Conservation (phyloP, 2,797 vertebrate genomes). For the Halcyon badia region DNA sequence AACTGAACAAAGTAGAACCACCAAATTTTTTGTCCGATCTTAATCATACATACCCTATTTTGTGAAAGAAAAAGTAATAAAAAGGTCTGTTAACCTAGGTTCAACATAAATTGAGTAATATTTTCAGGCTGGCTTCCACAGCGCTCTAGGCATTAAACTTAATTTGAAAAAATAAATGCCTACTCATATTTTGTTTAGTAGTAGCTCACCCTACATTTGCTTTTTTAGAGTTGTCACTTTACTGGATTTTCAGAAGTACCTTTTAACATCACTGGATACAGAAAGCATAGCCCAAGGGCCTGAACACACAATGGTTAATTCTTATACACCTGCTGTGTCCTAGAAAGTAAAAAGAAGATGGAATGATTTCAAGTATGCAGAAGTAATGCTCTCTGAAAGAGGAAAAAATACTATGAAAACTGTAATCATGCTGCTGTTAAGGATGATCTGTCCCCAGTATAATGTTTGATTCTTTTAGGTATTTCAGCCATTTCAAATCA, state of each 20-base stretch:
- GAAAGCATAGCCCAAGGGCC: slow-evolving; percentile 12
- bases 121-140: background rate
- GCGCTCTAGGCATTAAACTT: background rate
- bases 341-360: slow-evolving; percentile 5
- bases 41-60: background rate
- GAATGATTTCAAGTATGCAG: slow-evolving; percentile 23
- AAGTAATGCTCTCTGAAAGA: slow-evolving; percentile 16
- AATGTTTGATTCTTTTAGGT: background rate
- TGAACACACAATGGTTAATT: background rate
- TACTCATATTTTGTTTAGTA: slow-evolving; percentile 35
- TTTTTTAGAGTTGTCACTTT: slow-evolving; percentile 28
- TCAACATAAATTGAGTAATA: background rate
- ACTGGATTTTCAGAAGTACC: slow-evolving; percentile 19
- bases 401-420: background rate
- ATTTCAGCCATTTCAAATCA: slow-evolving; percentile 18
- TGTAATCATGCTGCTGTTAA: background rate
- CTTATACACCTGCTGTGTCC: background rate
- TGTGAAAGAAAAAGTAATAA: background rate
- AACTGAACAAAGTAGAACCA: background rate
- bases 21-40: background rate
- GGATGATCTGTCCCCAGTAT: background rate
- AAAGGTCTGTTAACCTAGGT: background rate
- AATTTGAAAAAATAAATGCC: slow-evolving; percentile 51
- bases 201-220: background rate
- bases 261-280: slow-evolving; percentile 24